Base-by-base conservation (phyloP, 2,888 invertebrate genomes). In the Myopa testacea region DNA sequence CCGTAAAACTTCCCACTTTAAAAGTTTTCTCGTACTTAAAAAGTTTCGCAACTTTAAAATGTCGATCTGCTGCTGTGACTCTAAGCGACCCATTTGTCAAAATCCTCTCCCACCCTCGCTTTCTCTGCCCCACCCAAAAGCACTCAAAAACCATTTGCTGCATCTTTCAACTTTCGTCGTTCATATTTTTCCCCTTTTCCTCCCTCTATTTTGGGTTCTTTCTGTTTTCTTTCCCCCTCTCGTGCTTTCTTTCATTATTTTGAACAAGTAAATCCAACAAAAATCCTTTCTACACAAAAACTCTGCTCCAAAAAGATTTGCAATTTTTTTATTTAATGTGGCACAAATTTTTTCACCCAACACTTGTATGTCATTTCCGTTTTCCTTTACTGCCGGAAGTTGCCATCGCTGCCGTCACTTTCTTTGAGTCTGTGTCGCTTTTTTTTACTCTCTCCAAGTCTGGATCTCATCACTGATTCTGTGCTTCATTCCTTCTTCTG, bases 311-410 rank as follows among this genome's bases (percentile, higher is more conserved):
- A 4, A 26, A 60, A 26, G 60, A 68, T 68, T 55, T 83, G 83
- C 83, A 85, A 85, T 85, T 86, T 85, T 26, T 84, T 85, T 85
- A 86, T 86, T 84, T 86, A 86, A 85, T 86, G 85, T 83, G 84
- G 84, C 84, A 85, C 86, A 84, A 85, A 86, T 86, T 73, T 62
- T 1, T 72, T 12, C 34, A 19, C 62, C 26, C 62, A 76, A 67
- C 38, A 40, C 60, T 72, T 60, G 70, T 74, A 38, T 16, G 55
- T 19, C 34, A 70, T 52, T 70, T 70, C 70, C 52, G 58, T 68
- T 72, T 77, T 58, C 38, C 63, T 70, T 38, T 75, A 63, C 60
- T 73, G 75, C 12, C 45, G 16, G 52, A 16, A 26, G 40, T 26
- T 19, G 52, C 71, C 19, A 62, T 62, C 34, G 14, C 71, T 69